These are phyloP conservation scores for Prolemur simus DNA, from an alignment of 2,113 vertebrate species.

Conservation along the genomic window DNA sequence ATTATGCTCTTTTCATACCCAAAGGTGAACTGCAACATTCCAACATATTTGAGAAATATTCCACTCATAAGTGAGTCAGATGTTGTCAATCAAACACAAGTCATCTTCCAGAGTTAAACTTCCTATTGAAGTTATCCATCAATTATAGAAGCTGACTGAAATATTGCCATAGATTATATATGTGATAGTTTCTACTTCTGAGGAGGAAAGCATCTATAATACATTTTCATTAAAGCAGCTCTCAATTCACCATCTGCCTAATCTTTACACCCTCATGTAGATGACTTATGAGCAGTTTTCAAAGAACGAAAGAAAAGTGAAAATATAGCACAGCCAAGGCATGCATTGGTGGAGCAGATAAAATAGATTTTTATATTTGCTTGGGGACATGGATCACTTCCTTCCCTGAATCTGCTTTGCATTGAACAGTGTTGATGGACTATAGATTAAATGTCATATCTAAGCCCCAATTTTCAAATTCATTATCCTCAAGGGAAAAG, in stretches of 20 bases:
- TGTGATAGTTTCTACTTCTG: conserved; percentile 28
- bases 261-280: conserved; percentile 7
- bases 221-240: conserved; percentile 47
- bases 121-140: not conserved
- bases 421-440: conserved; percentile 29
- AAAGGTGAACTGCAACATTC: not conserved
- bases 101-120: not conserved
- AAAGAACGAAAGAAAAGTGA: conserved; percentile 6
- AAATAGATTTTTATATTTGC: conserved; percentile 53
- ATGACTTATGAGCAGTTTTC: conserved; percentile 49
- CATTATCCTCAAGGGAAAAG: not conserved
- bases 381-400: not conserved
- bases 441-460: conserved; percentile 39
- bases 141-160: conserved; percentile 38
- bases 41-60: not conserved
- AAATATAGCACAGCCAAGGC: not conserved
- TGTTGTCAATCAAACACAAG: not conserved
- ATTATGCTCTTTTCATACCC: not conserved
- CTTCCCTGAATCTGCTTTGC: conserved; percentile 40
- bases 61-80: not conserved
- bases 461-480: conserved; percentile 41
- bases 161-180: conserved; percentile 29
- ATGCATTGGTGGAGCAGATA: not conserved
- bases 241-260: conserved; percentile 35
- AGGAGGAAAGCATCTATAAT: conserved; percentile 49